Evolutionary conservation across 1,140 invertebrate genomes (phyloP).

Genomic region (Anastrepha ludens): DNA sequence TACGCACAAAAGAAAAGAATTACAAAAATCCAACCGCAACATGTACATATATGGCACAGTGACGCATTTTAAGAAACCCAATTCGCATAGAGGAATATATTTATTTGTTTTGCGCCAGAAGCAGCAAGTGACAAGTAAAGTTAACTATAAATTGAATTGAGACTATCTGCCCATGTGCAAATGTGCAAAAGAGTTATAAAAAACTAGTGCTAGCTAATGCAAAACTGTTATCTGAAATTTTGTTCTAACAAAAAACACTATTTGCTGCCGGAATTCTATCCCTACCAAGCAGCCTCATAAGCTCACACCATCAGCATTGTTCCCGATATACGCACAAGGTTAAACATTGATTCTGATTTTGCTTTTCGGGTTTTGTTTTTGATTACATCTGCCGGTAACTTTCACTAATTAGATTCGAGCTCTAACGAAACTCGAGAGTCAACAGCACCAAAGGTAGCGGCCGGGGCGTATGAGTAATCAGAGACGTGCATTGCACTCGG

Average conservation of each 20-base stretch:
- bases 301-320: not conserved
- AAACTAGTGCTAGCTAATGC: too few relatives aligned
- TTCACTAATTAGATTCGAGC: constrained; percentile 46
- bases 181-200: too few relatives aligned
- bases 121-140: not conserved
- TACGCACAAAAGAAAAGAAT: too few relatives aligned
- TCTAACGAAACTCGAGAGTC: not conserved
- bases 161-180: not conserved
- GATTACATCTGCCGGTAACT: not conserved
- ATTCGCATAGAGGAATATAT: not conserved
- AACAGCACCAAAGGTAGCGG: not conserved
- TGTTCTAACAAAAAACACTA: not conserved
- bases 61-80: not conserved
- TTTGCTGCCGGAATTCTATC: not conserved
- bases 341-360: constrained; percentile 21
- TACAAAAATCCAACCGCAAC: not conserved
- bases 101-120: not conserved
- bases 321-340: not conserved
- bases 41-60: not conserved
- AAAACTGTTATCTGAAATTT: too few relatives aligned
- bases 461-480: constrained; percentile 1
- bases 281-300: not conserved
- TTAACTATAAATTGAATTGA: not conserved
- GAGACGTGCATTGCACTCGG: not conserved
- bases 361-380: not conserved